Conservation (phyloP, 2,888 invertebrate species). For the Apamea monoglypha region DNA sequence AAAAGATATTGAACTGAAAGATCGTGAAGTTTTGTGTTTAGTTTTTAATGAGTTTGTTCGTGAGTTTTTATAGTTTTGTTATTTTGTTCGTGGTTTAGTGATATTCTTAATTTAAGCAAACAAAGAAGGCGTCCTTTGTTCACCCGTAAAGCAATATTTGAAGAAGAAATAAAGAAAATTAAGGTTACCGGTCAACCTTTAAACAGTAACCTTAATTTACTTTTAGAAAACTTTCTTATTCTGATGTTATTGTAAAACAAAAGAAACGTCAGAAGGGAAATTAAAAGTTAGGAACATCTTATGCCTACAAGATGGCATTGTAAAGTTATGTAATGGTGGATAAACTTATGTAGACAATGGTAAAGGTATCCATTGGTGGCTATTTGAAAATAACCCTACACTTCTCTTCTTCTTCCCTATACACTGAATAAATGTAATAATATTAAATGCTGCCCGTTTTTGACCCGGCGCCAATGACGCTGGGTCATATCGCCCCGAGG, state of each 20-base stretch:
- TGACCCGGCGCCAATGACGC: no score
- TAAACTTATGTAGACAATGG: not conserved
- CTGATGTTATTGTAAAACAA: not conserved
- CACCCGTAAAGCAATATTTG: conserved; percentile 16
- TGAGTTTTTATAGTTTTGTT: no score
- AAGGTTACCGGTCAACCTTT: no score
- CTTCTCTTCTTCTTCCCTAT: no score
- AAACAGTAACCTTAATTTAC: not conserved
- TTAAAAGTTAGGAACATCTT: not conserved
- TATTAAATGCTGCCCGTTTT: not conserved
- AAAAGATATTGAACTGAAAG: not conserved
- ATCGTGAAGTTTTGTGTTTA: no score
- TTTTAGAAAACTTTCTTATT: not conserved
- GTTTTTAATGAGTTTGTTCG: no score
- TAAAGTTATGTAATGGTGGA: not conserved
- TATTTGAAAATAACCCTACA: not conserved
- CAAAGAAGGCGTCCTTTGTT: not conserved
- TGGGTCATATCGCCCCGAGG: no score
- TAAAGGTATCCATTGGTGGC: not conserved
- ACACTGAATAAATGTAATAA: not conserved
- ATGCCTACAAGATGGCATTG: not conserved
- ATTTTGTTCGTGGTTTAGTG: no score
- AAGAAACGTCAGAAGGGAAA: not conserved
- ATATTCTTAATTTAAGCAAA: not conserved
- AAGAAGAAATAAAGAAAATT: conserved; percentile 11